These are phyloP conservation scores for Lucilia cuprina DNA, from an alignment of 1,140 invertebrate species.

Conservation along the genomic window DNA sequence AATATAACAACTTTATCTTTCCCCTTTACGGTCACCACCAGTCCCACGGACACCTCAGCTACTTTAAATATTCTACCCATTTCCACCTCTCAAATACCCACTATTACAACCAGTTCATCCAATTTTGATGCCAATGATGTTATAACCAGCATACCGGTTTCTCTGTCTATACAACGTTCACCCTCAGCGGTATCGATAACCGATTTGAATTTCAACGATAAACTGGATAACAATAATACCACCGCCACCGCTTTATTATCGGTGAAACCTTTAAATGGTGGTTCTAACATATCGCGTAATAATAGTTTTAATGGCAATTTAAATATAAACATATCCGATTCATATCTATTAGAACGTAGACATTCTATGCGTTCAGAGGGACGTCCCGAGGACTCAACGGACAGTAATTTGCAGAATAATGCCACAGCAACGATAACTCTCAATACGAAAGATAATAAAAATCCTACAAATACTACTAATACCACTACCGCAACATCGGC, in stretches of 20 bases:
- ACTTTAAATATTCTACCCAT: conserved; percentile 56
- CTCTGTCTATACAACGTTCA: conserved; percentile 53
- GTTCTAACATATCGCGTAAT: conserved; percentile 50
- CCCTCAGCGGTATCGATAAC: conserved; percentile 53
- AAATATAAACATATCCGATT: conserved; percentile 50
- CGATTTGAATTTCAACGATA: conserved; percentile 45
- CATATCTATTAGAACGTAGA: conserved; percentile 43
- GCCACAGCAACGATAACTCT: neutral
- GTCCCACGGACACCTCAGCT: conserved; percentile 48
- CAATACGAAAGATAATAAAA: neutral
- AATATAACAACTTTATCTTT: conserved; percentile 59
- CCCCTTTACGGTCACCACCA: conserved; percentile 54
- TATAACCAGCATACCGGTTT: conserved; percentile 57
- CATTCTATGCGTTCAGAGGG: conserved; percentile 51
- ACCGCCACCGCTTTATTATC: conserved; percentile 53
- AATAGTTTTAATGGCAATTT: conserved; percentile 52
- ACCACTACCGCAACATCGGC: conserved; percentile 47
- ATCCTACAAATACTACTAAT: neutral
- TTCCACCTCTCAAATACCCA: conserved; percentile 49
- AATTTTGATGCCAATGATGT: conserved; percentile 48
- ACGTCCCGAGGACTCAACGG: neutral
- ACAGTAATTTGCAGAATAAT: neutral
- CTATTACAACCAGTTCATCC: conserved; percentile 53
- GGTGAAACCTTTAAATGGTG: conserved; percentile 50
- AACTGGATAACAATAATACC: conserved; percentile 42